A percentile compares a stretch with the other conserved stretches of the same genome.
Evolutionary conservation across 1,140 invertebrate genomes (phyloP).

Genomic region (Drosophila miranda): DNA sequence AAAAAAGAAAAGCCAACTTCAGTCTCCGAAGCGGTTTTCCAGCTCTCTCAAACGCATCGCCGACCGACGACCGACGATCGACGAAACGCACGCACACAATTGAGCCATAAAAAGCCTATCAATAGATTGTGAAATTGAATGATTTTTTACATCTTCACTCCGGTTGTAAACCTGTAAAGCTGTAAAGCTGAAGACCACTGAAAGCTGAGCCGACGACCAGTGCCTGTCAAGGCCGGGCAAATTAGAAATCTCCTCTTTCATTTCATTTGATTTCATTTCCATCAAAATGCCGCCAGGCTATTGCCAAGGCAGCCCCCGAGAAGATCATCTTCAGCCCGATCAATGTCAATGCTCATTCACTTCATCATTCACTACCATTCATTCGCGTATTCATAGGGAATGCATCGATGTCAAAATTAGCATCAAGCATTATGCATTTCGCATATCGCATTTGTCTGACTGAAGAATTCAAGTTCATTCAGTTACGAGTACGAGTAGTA

Average conservation of each 20-base stretch:
- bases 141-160: slow-evolving; percentile 21
- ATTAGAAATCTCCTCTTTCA: slow-evolving; percentile 28
- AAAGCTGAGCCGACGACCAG: slow-evolving; percentile 24
- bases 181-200: not conserved
- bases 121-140: slow-evolving; percentile 44
- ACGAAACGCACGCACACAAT: slow-evolving; percentile 24
- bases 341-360: slow-evolving; percentile 36
- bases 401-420: slow-evolving; percentile 47
- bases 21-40: slow-evolving; percentile 52
- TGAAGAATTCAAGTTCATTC: slow-evolving; percentile 39
- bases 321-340: slow-evolving; percentile 20
- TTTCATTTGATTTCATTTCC: not conserved
- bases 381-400: not conserved
- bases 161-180: not conserved
- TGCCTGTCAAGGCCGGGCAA: slow-evolving; percentile 40
- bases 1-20: slow-evolving; percentile 41
- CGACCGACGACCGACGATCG: not conserved
- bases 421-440: slow-evolving; percentile 16
- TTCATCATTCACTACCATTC: not conserved
- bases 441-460: slow-evolving; percentile 22
- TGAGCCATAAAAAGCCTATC: slow-evolving; percentile 51
- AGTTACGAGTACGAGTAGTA: not conserved
- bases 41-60: slow-evolving; percentile 31
- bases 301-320: not conserved
- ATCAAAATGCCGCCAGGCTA: slow-evolving; percentile 13